Evolutionary conservation across 2,797 vertebrate species (phyloP).

Genomic region (Protosalanx chinensis): DNA sequence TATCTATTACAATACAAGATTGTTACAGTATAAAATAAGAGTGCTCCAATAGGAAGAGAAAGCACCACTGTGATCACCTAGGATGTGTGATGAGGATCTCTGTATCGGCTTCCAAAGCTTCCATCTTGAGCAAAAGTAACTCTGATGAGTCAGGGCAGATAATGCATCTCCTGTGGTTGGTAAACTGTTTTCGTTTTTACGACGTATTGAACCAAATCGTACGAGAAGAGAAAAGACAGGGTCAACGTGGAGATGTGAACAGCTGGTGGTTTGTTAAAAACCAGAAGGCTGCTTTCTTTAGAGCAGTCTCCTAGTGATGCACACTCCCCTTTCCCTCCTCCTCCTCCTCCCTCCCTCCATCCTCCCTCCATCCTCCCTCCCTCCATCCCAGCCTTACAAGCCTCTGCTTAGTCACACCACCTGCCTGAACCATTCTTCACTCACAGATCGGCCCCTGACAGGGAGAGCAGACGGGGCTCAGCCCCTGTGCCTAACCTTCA

Average conservation of each 20-base stretch:
- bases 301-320: constrained; percentile 66
- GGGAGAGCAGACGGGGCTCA: constrained; percentile 76
- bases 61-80: not conserved
- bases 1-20: not conserved
- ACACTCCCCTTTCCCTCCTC: constrained; percentile 5
- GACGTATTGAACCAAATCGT: constrained; percentile 75
- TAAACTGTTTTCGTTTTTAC: constrained; percentile 86
- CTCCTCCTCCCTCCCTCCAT: constrained; percentile 4
- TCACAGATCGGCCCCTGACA: constrained; percentile 80
- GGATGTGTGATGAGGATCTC: constrained; percentile 24
- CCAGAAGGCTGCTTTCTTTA: constrained; percentile 70
- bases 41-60: not conserved
- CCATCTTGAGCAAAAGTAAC: constrained; percentile 48
- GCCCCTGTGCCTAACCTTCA: constrained; percentile 53
- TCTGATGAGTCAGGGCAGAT: constrained; percentile 39
- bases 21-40: not conserved
- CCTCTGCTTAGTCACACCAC: constrained; percentile 88
- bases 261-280: constrained; percentile 83
- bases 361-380: constrained; percentile 28
- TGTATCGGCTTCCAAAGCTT: constrained; percentile 26
- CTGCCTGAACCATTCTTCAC: constrained; percentile 85
- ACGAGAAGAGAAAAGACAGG: constrained; percentile 53
- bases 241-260: constrained; percentile 82
- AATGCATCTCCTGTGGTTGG: constrained; percentile 71
- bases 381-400: constrained; percentile 68